A percentile compares a stretch with the other conserved stretches of the same genome.
Evolutionary conservation across 2,888 invertebrate genomes (phyloP).

Genomic region (Thelaira solivaga): DNA sequence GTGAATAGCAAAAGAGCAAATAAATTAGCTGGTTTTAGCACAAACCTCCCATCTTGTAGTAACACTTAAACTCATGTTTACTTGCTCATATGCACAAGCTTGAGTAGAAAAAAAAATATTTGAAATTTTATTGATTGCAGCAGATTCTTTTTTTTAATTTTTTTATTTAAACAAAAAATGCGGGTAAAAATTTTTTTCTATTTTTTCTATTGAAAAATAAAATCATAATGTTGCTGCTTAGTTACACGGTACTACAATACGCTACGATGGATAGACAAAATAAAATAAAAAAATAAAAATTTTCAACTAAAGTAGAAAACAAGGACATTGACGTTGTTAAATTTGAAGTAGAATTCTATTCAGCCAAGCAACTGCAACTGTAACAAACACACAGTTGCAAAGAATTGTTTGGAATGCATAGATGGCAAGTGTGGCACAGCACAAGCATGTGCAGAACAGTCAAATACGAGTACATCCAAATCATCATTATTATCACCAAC

Average conservation of each 20-base stretch:
- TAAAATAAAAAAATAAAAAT: background rate
- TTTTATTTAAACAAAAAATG: slow-evolving; percentile 14
- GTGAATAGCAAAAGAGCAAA: background rate
- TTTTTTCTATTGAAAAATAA: slow-evolving; percentile 3
- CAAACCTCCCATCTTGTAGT: no score
- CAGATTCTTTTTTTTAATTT: background rate
- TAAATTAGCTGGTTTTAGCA: slow-evolving; percentile 9
- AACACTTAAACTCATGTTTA: background rate
- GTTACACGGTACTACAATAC: slow-evolving; percentile 29
- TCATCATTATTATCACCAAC: background rate
- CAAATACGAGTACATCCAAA: slow-evolving; percentile 39
- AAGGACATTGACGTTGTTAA: slow-evolving; percentile 52
- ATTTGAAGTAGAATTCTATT: slow-evolving; percentile 31
- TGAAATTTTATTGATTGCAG: slow-evolving; percentile 48
- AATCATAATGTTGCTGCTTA: slow-evolving; percentile 30
- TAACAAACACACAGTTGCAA: background rate
- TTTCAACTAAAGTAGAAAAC: slow-evolving; percentile 22
- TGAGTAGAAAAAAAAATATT: slow-evolving; percentile 37
- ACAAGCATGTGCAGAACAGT: slow-evolving; percentile 3
- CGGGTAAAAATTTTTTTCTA: slow-evolving; percentile 4
- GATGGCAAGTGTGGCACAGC: background rate
- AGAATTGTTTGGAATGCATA: background rate
- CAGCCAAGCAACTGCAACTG: background rate
- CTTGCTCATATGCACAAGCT: background rate
- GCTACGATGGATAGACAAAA: background rate